A percentile compares a stretch with the other conserved stretches of the same genome.
Evolutionary conservation across 2,888 invertebrate genomes (phyloP).

Genomic region (Gastracanthus pulcherrimus): DNA sequence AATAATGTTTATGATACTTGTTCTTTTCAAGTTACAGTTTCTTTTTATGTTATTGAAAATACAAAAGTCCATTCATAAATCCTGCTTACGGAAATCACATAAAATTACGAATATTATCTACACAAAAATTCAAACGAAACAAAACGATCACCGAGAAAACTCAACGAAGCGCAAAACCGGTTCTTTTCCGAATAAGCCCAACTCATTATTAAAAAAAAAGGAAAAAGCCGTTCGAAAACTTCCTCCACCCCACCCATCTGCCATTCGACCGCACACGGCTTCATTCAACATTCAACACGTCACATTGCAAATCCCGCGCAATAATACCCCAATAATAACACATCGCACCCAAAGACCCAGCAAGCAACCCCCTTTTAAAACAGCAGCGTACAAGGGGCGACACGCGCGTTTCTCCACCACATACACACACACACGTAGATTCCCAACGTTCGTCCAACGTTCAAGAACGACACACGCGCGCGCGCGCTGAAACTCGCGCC

Average conservation of each 20-base stretch:
- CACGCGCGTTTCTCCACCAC: neutral
- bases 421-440: neutral
- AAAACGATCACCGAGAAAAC: too few species aligned
- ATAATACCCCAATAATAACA: neutral
- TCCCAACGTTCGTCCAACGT: neutral
- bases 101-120: too few species aligned
- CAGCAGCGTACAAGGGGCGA: constrained; percentile 1
- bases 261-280: neutral
- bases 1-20: too few species aligned
- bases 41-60: too few species aligned
- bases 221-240: neutral
- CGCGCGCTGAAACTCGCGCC: constrained; percentile 1
- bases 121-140: too few species aligned
- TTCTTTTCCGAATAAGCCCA: neutral
- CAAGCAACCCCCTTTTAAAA: neutral
- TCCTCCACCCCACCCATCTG: neutral
- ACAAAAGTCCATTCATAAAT: too few species aligned
- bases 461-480: neutral
- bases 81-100: too few species aligned
- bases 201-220: neutral
- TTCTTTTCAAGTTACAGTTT: too few species aligned
- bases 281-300: neutral
- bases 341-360: neutral
- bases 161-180: neutral
- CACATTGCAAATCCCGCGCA: neutral